Evolutionary conservation across 2,888 invertebrate species (phyloP).

Genomic region (Temnothorax ravouxi): DNA sequence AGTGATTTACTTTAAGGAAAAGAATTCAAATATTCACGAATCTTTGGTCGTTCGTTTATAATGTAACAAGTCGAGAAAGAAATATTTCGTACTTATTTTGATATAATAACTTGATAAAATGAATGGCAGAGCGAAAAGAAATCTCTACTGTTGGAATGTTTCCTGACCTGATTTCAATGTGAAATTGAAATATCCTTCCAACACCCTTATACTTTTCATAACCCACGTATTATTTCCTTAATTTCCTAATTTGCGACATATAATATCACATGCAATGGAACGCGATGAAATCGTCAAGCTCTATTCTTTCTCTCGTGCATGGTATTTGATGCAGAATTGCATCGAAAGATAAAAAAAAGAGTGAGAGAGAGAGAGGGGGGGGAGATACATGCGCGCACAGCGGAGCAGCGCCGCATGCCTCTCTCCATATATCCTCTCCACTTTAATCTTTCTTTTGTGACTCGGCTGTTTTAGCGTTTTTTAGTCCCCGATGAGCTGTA

Average conservation of each 20-base stretch:
- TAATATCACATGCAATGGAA: neutral
- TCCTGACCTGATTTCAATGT: neutral
- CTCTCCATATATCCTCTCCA: conserved; percentile 79
- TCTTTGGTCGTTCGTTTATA: neutral
- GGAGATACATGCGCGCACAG: conserved; percentile 57
- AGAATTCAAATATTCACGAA: neutral
- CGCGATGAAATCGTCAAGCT: conserved; percentile 22
- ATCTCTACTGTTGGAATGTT: neutral
- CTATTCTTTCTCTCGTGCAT: conserved; percentile 22
- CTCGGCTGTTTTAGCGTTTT: conserved; percentile 84
- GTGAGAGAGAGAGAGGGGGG: neutral
- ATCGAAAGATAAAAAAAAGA: conserved; percentile 30
- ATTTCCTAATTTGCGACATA: neutral
- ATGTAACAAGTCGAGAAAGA: neutral
- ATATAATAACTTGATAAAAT: neutral
- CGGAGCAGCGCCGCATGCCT: conserved; percentile 73
- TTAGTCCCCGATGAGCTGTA: conserved; percentile 80
- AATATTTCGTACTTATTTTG: neutral
- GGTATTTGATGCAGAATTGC: conserved; percentile 15
- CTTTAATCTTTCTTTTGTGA: conserved; percentile 85
- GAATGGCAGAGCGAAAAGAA: too few species aligned
- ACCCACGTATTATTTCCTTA: neutral
- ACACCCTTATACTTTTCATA: neutral
- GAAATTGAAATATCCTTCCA: neutral
- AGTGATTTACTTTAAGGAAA: neutral